phyloP scores from a whole-genome alignment of 2,113 vertebrate genomes.

The Toxostoma redivivum region DNA sequence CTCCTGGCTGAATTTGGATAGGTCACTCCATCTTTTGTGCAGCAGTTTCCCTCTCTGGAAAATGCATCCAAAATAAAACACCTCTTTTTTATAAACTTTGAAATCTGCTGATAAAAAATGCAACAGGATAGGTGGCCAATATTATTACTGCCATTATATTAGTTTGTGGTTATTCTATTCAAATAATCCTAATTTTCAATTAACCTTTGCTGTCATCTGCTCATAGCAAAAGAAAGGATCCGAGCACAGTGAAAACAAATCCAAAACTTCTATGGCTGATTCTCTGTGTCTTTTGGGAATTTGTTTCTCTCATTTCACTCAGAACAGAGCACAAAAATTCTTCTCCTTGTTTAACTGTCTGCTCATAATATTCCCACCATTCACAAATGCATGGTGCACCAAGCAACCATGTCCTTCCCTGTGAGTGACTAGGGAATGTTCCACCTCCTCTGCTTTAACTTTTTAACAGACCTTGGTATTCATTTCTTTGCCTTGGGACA shows the following conservation, averaged over 20 bases:
- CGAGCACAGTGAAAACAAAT: neutral
- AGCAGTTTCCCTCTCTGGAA: neutral
- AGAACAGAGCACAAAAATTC: neutral
- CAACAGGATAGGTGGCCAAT: neutral
- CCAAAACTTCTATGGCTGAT: neutral
- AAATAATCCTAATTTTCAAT: neutral
- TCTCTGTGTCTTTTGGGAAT: neutral
- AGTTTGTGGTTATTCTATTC: neutral
- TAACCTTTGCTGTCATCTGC: neutral
- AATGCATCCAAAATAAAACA: neutral
- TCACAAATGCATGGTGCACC: neutral
- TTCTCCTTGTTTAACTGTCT: neutral
- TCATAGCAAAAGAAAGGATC: neutral
- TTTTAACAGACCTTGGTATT: neutral
- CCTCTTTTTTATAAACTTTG: neutral
- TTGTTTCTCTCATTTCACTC: neutral
- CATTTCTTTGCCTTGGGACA: neutral
- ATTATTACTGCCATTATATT: neutral
- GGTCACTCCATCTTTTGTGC: neutral
- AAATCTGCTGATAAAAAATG: neutral
- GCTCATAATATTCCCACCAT: neutral
- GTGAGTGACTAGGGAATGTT: neutral
- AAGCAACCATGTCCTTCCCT: neutral
- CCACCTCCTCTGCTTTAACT: neutral
- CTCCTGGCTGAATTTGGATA: constrained; percentile 14